Conservation (phyloP, 1,140 invertebrate species). For the Stratiolaelaps scimitus region DNA sequence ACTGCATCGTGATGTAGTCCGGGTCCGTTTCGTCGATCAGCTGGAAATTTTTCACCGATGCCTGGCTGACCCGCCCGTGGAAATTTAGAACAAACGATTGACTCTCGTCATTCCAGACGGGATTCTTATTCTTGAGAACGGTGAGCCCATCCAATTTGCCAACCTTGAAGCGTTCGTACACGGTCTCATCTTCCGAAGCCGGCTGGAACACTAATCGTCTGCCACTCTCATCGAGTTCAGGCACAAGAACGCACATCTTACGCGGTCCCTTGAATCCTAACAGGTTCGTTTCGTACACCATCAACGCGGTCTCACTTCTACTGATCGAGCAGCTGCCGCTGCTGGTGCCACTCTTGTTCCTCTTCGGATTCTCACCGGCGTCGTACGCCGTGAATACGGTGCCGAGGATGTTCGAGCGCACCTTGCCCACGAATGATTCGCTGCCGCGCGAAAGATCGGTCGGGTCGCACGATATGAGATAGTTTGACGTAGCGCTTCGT, state of each 20-base stretch:
- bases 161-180: not conserved
- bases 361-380: slow-evolving; percentile 69
- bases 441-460: slow-evolving; percentile 46
- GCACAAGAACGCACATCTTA: slow-evolving; percentile 94
- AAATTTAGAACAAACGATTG: slow-evolving; percentile 99
- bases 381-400: slow-evolving; percentile 85
- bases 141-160: slow-evolving; percentile 43
- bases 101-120: slow-evolving; percentile 98
- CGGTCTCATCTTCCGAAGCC: not conserved
- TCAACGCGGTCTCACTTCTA: slow-evolving; percentile 1
- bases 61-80: slow-evolving; percentile 94
- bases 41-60: slow-evolving; percentile 99
- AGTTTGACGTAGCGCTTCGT: slow-evolving; percentile 48
- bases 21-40: slow-evolving; percentile 62
- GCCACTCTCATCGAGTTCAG: slow-evolving; percentile 50
- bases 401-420: slow-evolving; percentile 39
- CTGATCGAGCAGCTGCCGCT: not conserved
- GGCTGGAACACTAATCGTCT: slow-evolving; percentile 19
- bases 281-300: slow-evolving; percentile 73
- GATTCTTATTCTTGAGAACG: slow-evolving; percentile 93
- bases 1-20: slow-evolving; percentile 28
- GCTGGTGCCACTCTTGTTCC: slow-evolving; percentile 32
- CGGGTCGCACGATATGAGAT: slow-evolving; percentile 48
- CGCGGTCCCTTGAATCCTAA: slow-evolving; percentile 94
- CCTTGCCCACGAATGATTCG: slow-evolving; percentile 46